Percentiles rank a stretch among this genome's conserved stretches.
Conservation (phyloP, 2,113 vertebrate genomes). For the Strix uralensis region DNA sequence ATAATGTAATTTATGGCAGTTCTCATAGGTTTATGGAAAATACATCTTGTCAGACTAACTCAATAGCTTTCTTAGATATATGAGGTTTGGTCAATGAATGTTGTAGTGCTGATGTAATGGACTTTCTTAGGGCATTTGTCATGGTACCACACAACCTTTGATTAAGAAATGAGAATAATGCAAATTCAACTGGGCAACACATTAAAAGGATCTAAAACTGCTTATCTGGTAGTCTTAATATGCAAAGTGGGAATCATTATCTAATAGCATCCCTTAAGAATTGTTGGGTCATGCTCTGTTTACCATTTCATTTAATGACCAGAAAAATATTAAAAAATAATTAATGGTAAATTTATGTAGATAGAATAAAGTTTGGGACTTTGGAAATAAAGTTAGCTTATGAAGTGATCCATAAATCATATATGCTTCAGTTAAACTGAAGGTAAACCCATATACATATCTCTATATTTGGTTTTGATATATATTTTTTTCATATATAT, state of each 20-base stretch:
- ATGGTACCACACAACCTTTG: neutral
- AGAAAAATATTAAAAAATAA: neutral
- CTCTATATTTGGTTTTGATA: neutral
- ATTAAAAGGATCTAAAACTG: neutral
- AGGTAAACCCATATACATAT: neutral
- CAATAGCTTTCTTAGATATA: conserved; percentile 10
- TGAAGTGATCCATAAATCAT: neutral
- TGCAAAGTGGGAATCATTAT: neutral
- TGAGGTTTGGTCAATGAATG: neutral
- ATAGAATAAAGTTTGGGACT: neutral
- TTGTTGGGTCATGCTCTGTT: neutral
- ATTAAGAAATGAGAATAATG: conserved; percentile 11
- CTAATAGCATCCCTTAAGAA: neutral
- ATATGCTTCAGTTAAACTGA: neutral
- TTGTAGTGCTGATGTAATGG: conserved; percentile 40
- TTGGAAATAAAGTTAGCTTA: neutral
- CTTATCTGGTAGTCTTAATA: neutral
- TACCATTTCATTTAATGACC: neutral
- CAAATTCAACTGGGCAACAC: neutral
- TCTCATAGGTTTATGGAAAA: conserved; percentile 39
- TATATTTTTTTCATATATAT: neutral
- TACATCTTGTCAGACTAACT: conserved; percentile 28
- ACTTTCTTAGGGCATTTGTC: conserved; percentile 23
- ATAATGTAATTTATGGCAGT: conserved; percentile 53
- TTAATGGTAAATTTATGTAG: neutral